Conservation (phyloP, 2,113 vertebrate species). For the Varanus komodoensis region DNA sequence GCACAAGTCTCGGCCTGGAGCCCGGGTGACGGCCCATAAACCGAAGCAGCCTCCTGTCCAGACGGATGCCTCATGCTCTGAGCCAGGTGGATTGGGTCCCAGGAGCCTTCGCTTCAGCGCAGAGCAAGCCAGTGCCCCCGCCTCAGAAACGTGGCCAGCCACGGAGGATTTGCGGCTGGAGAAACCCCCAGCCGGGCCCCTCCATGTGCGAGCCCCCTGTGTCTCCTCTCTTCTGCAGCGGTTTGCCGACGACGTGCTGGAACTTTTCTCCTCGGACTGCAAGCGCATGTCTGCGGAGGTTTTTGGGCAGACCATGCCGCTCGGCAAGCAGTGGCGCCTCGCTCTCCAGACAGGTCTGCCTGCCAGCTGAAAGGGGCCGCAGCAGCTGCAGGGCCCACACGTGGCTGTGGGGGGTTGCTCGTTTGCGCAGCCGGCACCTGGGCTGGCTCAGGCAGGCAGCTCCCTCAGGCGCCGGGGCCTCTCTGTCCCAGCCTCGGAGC, state of each 20-base stretch:
- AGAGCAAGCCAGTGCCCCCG: too few species aligned
- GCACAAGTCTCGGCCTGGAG: too few species aligned
- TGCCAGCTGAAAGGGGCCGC: too few species aligned
- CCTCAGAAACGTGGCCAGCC: background rate
- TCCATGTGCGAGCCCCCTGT: background rate
- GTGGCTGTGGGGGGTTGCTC: background rate
- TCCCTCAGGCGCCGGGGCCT: background rate
- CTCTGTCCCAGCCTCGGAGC: too few species aligned
- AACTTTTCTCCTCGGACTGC: conserved; percentile 78
- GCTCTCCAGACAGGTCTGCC: conserved; percentile 67
- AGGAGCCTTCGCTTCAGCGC: background rate
- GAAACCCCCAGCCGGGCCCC: background rate
- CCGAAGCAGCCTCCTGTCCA: too few species aligned
- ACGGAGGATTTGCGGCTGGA: too few species aligned
- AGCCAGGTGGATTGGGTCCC: background rate
- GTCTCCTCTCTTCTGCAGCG: conserved; percentile 15
- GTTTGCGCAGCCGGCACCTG: background rate
- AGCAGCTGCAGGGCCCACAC: too few species aligned
- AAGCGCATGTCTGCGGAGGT: conserved; percentile 80
- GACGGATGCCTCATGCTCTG: background rate
- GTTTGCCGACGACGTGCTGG: conserved; percentile 72
- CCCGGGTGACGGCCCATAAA: too few species aligned
- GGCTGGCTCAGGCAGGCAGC: too few species aligned
- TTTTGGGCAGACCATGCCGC: conserved; percentile 84
- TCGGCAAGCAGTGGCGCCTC: conserved; percentile 81